Percentiles rank a stretch among this genome's conserved stretches.
Conservation (phyloP, 2,888 invertebrate species). For the Teleogryllus oceanicus region DNA sequence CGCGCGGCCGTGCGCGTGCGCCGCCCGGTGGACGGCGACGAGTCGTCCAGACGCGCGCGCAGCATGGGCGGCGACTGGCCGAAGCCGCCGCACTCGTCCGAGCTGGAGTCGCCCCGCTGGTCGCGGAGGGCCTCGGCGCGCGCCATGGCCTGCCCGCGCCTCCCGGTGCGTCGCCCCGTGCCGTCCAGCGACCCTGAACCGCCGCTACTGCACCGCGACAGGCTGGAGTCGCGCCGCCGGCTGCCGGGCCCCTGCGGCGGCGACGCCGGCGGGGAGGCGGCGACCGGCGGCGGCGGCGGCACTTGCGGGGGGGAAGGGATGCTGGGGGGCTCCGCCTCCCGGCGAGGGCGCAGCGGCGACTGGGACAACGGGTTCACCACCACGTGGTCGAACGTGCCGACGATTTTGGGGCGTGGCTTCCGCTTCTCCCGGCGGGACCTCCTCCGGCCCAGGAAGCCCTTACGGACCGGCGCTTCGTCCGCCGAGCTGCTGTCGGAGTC, state of each 20-base stretch:
- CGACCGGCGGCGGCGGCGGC: slow-evolving; percentile 21
- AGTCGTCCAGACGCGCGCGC: background rate
- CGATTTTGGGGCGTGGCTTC: slow-evolving; percentile 52
- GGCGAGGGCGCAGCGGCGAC: slow-evolving; percentile 27
- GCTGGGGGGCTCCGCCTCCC: slow-evolving; percentile 19
- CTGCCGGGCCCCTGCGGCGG: slow-evolving; percentile 42
- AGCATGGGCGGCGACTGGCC: slow-evolving; percentile 42
- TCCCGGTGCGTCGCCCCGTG: slow-evolving; percentile 48
- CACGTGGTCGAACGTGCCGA: slow-evolving; percentile 65
- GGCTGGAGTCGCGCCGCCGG: slow-evolving; percentile 39
- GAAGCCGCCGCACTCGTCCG: slow-evolving; percentile 57
- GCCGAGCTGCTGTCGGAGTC: slow-evolving; percentile 57
- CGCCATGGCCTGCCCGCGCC: slow-evolving; percentile 62
- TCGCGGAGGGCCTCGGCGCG: slow-evolving; percentile 65
- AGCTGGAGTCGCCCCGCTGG: slow-evolving; percentile 62
- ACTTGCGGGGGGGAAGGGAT: background rate
- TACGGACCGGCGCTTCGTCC: slow-evolving; percentile 47
- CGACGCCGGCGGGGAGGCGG: slow-evolving; percentile 1
- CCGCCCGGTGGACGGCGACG: background rate
- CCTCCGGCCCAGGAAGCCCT: slow-evolving; percentile 46
- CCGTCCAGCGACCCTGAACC: slow-evolving; percentile 54
- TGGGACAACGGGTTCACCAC: slow-evolving; percentile 49
- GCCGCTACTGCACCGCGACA: slow-evolving; percentile 42
- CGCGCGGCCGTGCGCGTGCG: slow-evolving; percentile 11
- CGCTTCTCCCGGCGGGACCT: slow-evolving; percentile 48